A percentile compares a stretch with the other conserved stretches of the same genome.
Evolutionary conservation across 2,888 invertebrate genomes (phyloP).

Genomic region (Synergus itoensis): DNA sequence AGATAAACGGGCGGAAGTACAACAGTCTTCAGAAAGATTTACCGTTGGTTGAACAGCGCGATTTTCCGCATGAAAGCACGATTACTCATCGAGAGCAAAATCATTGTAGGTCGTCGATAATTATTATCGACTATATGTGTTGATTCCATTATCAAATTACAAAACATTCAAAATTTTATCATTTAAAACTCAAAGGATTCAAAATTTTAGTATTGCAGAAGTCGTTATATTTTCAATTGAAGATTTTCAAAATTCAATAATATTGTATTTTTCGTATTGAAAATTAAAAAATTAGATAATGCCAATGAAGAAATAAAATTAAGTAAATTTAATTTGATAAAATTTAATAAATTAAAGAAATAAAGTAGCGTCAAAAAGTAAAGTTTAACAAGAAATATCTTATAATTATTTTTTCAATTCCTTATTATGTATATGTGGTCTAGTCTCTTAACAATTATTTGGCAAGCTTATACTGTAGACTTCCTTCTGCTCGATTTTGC

Average conservation of each 20-base stretch:
- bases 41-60: conserved; percentile 56
- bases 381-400: no score
- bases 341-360: no score
- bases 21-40: conserved; percentile 53
- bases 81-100: conserved; percentile 42
- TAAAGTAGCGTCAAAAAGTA: no score
- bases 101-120: conserved; percentile 33
- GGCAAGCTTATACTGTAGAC: conserved; percentile 38
- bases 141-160: not conserved
- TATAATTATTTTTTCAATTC: not conserved
- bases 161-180: not conserved
- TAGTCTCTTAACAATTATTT: conserved; percentile 34
- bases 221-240: no score
- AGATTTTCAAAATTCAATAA: no score
- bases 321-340: not conserved
- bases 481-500: conserved; percentile 57
- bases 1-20: conserved; percentile 44
- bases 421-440: conserved; percentile 32
- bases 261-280: no score
- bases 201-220: no score
- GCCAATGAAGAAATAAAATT: not conserved
- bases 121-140: not conserved
- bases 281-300: no score
- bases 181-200: not conserved
- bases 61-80: conserved; percentile 63